A percentile compares a stretch with the other conserved stretches of the same genome.
phyloP scores from a whole-genome alignment of 1,140 invertebrate species.

The Trachymyrmex septentrionalis region DNA sequence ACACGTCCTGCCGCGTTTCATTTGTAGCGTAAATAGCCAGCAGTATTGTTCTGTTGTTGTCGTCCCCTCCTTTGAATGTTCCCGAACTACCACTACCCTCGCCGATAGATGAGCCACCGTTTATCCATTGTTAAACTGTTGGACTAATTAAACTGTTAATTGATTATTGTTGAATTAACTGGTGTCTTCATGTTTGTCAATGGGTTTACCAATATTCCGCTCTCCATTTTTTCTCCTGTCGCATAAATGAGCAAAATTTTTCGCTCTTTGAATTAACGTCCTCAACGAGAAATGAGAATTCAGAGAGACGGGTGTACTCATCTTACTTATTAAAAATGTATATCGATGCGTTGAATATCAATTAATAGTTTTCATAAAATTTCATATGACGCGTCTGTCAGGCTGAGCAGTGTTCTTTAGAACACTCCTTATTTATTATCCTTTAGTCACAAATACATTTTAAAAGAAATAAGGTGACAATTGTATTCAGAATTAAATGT shows the following conservation, averaged over 20 bases:
- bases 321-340: conserved; percentile 17
- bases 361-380: conserved; percentile 8
- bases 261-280: background rate
- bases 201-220: conserved; percentile 46
- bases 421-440: background rate
- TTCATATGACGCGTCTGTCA: background rate
- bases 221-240: background rate
- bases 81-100: background rate
- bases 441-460: conserved; percentile 1
- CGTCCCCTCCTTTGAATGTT: background rate
- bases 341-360: background rate
- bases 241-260: background rate
- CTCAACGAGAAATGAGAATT: background rate
- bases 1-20: background rate
- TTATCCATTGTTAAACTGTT: conserved; percentile 68
- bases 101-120: background rate
- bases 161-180: conserved; percentile 66
- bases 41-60: conserved; percentile 56
- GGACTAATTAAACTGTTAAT: conserved; percentile 63
- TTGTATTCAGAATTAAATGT: background rate
- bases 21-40: conserved; percentile 58
- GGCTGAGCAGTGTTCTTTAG: background rate
- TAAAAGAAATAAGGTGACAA: background rate
- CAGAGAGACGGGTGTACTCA: background rate
- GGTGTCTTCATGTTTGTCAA: conserved; percentile 63